Evolutionary conservation across 2,797 vertebrate species (phyloP).

Genomic region (Champsocephalus gunnari): DNA sequence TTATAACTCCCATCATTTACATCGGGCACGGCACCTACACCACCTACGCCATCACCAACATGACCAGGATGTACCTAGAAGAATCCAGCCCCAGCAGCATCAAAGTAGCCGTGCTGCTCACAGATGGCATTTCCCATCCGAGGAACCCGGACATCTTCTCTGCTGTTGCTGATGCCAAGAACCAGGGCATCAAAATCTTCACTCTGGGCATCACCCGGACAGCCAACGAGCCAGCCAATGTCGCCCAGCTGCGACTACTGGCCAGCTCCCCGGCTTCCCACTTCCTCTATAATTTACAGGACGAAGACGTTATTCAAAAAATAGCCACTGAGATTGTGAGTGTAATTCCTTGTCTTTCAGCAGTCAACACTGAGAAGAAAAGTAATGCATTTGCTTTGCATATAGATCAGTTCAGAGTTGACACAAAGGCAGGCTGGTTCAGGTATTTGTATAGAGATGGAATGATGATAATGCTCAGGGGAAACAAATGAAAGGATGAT

Average conservation of each 20-base stretch:
- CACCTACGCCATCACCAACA: constrained; percentile 94
- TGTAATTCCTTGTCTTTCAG: constrained; percentile 61
- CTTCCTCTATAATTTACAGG: constrained; percentile 91
- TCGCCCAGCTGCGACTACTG: constrained; percentile 88
- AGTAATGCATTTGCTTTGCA: constrained; percentile 39
- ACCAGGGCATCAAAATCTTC: constrained; percentile 91
- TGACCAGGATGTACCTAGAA: constrained; percentile 90
- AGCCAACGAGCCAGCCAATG: constrained; percentile 88
- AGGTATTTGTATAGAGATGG: constrained; percentile 48
- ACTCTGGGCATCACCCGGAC: constrained; percentile 89
- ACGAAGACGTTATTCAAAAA: constrained; percentile 85
- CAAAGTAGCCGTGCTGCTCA: constrained; percentile 89
- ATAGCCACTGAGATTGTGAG: constrained; percentile 89
- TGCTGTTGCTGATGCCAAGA: constrained; percentile 90
- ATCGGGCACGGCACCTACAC: constrained; percentile 94
- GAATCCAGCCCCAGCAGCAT: constrained; percentile 85
- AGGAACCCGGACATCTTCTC: constrained; percentile 95
- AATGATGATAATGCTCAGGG: constrained; percentile 56
- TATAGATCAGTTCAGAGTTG: constrained; percentile 25
- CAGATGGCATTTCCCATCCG: constrained; percentile 90
- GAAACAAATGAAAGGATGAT: constrained; percentile 51
- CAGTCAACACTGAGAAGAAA: constrained; percentile 13
- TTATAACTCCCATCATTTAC: constrained; percentile 85
- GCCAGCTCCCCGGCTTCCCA: constrained; percentile 88
- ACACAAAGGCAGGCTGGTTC: constrained; percentile 54